A percentile compares a stretch with the other conserved stretches of the same genome.
phyloP scores from a whole-genome alignment of 2,113 vertebrate species.

The Chrysemys picta region DNA sequence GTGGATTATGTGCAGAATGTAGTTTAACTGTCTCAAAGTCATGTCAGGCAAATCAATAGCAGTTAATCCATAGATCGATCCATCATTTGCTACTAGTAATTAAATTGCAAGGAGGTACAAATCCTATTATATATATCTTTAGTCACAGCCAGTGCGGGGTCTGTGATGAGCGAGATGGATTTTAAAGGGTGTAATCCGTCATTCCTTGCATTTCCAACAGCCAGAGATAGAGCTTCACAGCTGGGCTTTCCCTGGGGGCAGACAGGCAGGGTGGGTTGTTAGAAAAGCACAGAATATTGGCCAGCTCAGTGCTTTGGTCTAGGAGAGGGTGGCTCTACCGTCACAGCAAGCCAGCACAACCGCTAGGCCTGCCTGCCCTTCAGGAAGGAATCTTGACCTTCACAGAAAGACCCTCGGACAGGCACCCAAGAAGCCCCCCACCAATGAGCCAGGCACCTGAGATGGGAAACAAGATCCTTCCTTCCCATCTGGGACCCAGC shows the following conservation, averaged over 20 bases:
- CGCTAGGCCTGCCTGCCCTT: background rate
- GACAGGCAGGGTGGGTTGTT: conserved; percentile 4
- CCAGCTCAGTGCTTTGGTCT: background rate
- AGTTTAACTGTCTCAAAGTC: conserved; percentile 26
- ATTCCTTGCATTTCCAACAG: background rate
- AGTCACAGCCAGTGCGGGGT: background rate
- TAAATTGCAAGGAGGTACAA: conserved; percentile 46
- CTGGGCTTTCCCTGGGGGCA: conserved; percentile 25
- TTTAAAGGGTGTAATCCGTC: background rate
- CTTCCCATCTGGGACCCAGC: rapidly evolving
- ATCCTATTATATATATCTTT: conserved; percentile 3
- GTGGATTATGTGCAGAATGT: conserved; percentile 42
- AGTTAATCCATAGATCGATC: conserved; percentile 68
- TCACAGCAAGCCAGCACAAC: background rate
- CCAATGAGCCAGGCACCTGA: background rate
- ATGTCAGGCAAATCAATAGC: conserved; percentile 57
- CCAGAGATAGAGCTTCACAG: background rate
- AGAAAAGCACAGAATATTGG: background rate
- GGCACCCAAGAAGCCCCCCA: background rate
- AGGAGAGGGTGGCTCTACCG: rapidly evolving
- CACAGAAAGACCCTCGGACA: background rate
- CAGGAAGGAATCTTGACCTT: rapidly evolving
- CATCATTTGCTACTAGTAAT: conserved; percentile 54
- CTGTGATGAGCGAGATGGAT: rapidly evolving
- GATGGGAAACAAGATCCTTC: background rate